Evolutionary conservation across 2,888 invertebrate species (phyloP), one percentile per base, ranked within the genome.

Genomic region (Torymus texanus): DNA sequence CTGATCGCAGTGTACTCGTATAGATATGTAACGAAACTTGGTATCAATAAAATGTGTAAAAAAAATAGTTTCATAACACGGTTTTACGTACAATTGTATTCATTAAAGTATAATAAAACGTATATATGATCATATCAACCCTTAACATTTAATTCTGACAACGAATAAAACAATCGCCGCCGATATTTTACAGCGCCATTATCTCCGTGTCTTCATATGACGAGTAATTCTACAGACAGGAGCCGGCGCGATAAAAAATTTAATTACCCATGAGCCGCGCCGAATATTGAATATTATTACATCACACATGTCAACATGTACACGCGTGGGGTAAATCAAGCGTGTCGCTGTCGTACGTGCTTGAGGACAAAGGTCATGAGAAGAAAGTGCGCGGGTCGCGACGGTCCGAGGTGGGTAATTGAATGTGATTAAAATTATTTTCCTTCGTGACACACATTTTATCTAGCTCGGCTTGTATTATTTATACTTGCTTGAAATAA

Each of bases 231-330:
- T 56, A 74, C 18, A 58, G 65, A 65, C 53, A 61, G 55, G 56
- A 50, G 74, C 58, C 55, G 66, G 16, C 67, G 41, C 18, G 58
- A 66, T 59, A 67, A 75, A 21, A 75, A 59, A 29, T 61, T 66
- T 67, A 75, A 75, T 75, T 75, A 75, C 75, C 29, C 75, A 3
- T 66, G 67, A 61, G 5, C 67, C 16, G 16, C 5, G 16, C 63
- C 72, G 75, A 75, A 53, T 41, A 67, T 67, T 75, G 24, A 67
- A 75, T 66, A 53, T 5, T 59, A 75, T 75, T 75, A 75, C 75
- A 75, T 73, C 75, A 66, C 13, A 66, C 41, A 41, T 8, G 5
- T 5, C 3, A 0, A 58, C 24, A 24, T 29, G 13, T 50, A 16
- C 50, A 50, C 14, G 63, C 5, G 56, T 8, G 55, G 41, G 41